phyloP scores from a whole-genome alignment of 2,888 invertebrate genomes.

The Pogonocherus hispidulus region DNA sequence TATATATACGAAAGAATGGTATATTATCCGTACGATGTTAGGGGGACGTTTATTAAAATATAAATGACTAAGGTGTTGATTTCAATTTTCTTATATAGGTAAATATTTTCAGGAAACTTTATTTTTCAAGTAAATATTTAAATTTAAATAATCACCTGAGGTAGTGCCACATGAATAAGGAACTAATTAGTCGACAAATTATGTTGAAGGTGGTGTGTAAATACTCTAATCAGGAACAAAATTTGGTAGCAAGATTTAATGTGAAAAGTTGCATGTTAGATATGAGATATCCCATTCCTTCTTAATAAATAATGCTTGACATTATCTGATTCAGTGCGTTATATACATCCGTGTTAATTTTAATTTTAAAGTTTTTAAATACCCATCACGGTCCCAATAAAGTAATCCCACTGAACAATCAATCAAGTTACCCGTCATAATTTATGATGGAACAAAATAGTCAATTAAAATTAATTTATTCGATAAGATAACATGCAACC shows the following conservation, averaged over 20 bases:
- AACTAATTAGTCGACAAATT: too few species aligned
- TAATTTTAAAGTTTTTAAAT: slow-evolving; percentile 37
- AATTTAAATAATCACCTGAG: too few species aligned
- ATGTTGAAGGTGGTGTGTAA: too few species aligned
- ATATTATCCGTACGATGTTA: too few species aligned
- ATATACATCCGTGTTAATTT: slow-evolving; percentile 41
- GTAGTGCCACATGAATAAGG: too few species aligned
- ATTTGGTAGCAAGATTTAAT: slow-evolving; percentile 10
- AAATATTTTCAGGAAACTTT: too few species aligned
- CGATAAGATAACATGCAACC: slow-evolving; percentile 22
- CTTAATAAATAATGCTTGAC: slow-evolving; percentile 41
- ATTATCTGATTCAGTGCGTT: slow-evolving; percentile 47
- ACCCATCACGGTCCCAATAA: slow-evolving; percentile 43
- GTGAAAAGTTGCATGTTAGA: slow-evolving; percentile 10
- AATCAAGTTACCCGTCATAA: slow-evolving; percentile 49
- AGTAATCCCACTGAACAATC: slow-evolving; percentile 47
- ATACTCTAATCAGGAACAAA: neutral
- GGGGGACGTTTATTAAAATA: too few species aligned
- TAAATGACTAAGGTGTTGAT: too few species aligned
- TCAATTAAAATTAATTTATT: slow-evolving; percentile 58
- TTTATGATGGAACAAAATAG: slow-evolving; percentile 50
- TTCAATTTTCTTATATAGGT: too few species aligned
- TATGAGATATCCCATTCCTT: slow-evolving; percentile 17
- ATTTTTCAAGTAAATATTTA: too few species aligned
- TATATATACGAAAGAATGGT: too few species aligned